Evolutionary conservation across 1,140 invertebrate species (phyloP).

Genomic region (Magallana angulata): DNA sequence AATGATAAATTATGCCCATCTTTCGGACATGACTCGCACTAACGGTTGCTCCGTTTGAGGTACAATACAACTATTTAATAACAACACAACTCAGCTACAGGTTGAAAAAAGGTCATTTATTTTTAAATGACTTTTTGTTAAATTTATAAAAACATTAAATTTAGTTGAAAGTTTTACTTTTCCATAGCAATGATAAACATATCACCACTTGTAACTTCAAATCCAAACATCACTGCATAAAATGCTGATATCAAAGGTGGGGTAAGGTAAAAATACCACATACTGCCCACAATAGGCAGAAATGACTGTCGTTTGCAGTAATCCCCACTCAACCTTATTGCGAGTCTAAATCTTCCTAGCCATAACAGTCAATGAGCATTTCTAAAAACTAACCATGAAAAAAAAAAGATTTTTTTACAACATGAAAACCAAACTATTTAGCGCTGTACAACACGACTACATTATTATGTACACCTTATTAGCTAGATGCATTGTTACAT

Average conservation of each 20-base stretch:
- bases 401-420: neutral
- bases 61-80: too few relatives aligned
- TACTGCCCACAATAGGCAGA: neutral
- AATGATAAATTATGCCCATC: too few relatives aligned
- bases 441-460: neutral
- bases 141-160: too few relatives aligned
- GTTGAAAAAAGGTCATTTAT: too few relatives aligned
- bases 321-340: neutral
- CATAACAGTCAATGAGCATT: neutral
- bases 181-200: neutral
- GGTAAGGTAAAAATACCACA: slow-evolving; percentile 22
- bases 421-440: neutral
- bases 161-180: too few relatives aligned
- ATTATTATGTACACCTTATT: neutral
- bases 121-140: too few relatives aligned
- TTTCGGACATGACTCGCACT: too few relatives aligned
- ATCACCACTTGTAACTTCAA: neutral
- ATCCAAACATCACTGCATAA: neutral
- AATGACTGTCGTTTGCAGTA: neutral
- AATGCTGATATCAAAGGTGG: neutral
- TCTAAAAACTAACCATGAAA: neutral
- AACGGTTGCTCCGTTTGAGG: too few relatives aligned
- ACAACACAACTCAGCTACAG: too few relatives aligned
- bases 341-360: too few relatives aligned
- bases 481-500: neutral